Evolutionary conservation across 2,797 vertebrate species (phyloP).

Genomic region (Typhlichthys eigenmanni): DNA sequence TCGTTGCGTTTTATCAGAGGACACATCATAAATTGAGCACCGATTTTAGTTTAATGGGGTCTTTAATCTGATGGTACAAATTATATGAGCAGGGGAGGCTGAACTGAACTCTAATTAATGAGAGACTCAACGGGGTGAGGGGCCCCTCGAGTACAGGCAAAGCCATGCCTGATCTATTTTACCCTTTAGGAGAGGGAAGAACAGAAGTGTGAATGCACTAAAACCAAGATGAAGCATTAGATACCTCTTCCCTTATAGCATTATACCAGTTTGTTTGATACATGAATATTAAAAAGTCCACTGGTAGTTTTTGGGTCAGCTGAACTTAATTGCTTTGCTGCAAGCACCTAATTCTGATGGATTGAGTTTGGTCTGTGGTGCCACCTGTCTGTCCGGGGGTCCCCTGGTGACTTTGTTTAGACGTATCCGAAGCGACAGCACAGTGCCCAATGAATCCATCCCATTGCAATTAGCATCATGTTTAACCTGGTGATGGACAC

Average conservation of each 20-base stretch:
- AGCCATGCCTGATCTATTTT: conserved; percentile 48
- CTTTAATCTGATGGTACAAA: conserved; percentile 64
- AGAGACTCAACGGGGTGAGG: conserved; percentile 63
- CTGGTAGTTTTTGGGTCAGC: conserved; percentile 85
- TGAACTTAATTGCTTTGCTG: conserved; percentile 86
- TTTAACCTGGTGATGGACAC: conserved; percentile 95
- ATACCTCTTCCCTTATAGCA: conserved; percentile 67
- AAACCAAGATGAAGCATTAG: conserved; percentile 46
- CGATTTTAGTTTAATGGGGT: conserved; percentile 46
- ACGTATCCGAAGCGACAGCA: conserved; percentile 92
- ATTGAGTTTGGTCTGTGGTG: conserved; percentile 81
- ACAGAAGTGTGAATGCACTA: conserved; percentile 10
- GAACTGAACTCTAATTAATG: conserved; percentile 77
- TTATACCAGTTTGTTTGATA: conserved; percentile 68
- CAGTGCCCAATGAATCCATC: conserved; percentile 94
- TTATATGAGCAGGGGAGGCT: conserved; percentile 60
- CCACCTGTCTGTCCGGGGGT: conserved; percentile 73
- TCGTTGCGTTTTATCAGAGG: conserved; percentile 22
- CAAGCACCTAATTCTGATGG: conserved; percentile 80
- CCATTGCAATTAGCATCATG: conserved; percentile 97
- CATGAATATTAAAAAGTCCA: conserved; percentile 15
- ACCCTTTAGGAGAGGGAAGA: conserved; percentile 42
- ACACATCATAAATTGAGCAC: conserved; percentile 28
- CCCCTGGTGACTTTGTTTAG: conserved; percentile 92
- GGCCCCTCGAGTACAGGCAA: conserved; percentile 56